Base-by-base conservation (phyloP, 2,113 vertebrate species). In the Nesoenas mayeri region DNA sequence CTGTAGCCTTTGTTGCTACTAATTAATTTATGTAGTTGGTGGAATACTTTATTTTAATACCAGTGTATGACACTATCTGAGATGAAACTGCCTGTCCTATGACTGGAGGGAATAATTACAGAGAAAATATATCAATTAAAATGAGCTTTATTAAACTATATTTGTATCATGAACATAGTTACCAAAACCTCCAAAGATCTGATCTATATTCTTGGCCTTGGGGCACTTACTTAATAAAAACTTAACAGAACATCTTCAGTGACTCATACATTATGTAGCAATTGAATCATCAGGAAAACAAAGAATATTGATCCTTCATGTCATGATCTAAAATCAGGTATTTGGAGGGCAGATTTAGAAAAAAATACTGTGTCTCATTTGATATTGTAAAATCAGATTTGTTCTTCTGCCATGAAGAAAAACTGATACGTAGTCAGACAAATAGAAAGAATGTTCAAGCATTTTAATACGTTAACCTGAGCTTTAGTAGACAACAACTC, bases 11-110 rank as follows among this genome's bases (percentile, higher is more conserved):
- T 91, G 57, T 82, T 94, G 56, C 22, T 85, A 34, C 66, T 97
- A 97, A 95, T 96, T 98, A 96, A 95, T 96, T 98, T 96, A 95
- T 75, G 47, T 77, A 88, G 69, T 36, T 60, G 80, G 40, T 79
- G 87, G 91, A 94, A 95, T 95, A 80, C 74, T 95, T 97, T 79
- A 53, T 79, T 95, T 94, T 91, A 96, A 92, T 95, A 89, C 32
- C 51, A 82, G 11, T 40, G 32, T 91, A 66, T 91, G 95, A 88
- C 88, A 94, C 65, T 83, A 20, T 86, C 74, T 90, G 62, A 71
- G 84, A 70, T 71, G 48, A 94, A 96, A 93, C 89, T 83, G 86
- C 79, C 66, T 81, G 65, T 94, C 87, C 69, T 85, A 19, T 85
- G 85, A 50, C 95, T 85, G 84, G 58, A 90, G 91, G 93, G 82